phyloP scores from a whole-genome alignment of 2,113 vertebrate genomes.

The Physeter macrocephalus region DNA sequence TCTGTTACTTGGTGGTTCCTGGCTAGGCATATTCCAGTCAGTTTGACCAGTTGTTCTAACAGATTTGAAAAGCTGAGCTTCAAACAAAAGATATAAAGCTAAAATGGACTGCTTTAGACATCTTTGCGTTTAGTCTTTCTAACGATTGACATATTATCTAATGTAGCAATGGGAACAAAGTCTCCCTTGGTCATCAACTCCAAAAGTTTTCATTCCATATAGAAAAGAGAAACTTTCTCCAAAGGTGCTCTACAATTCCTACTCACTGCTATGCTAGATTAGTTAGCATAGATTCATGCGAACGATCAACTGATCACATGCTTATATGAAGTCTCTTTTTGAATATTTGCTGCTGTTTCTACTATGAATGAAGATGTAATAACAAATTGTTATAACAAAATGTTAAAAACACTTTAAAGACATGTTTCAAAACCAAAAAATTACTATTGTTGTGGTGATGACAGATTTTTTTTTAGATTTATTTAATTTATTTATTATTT shows the following conservation, averaged over 20 bases:
- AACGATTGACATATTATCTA: not conserved
- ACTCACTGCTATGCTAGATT: not conserved
- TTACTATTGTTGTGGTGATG: not conserved
- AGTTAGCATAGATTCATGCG: not conserved
- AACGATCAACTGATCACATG: not conserved
- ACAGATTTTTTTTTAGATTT: not conserved
- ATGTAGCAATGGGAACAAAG: not conserved
- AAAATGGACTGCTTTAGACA: not conserved
- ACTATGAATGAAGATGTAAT: not conserved
- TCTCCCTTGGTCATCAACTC: not conserved
- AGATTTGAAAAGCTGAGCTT: not conserved
- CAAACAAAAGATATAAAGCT: not conserved
- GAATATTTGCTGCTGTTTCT: not conserved
- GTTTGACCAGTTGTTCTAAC: not conserved
- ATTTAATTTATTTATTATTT: too few species aligned
- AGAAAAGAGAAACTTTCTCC: not conserved
- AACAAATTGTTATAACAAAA: not conserved
- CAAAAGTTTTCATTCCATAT: not conserved
- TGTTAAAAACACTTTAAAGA: not conserved
- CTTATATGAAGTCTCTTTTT: not conserved
- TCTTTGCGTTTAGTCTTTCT: not conserved
- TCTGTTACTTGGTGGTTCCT: not conserved
- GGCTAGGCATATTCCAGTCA: not conserved
- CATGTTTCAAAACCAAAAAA: not conserved
- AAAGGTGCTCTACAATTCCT: not conserved